Percentiles rank a stretch among this genome's conserved stretches.
Evolutionary conservation across 2,888 invertebrate genomes (phyloP).

Genomic region (Tuta absoluta): DNA sequence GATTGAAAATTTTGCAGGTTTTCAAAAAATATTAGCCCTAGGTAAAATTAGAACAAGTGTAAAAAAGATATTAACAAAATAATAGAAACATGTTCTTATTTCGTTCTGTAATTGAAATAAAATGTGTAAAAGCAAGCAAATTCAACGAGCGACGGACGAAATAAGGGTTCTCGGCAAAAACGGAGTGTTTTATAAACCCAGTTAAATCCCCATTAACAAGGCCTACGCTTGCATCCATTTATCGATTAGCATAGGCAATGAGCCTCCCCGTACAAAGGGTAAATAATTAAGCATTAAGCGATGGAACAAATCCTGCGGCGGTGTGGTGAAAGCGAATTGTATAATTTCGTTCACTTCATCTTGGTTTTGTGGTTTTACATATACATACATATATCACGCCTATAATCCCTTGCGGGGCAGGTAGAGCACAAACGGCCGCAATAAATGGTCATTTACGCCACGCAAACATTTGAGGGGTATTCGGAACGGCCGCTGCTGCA

Average conservation of each 20-base stretch:
- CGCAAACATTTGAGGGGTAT: no score
- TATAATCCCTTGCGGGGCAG: no score
- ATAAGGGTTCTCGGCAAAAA: neutral
- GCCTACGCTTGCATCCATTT: neutral
- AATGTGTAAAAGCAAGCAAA: neutral
- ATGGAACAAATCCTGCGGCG: neutral
- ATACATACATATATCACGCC: no score
- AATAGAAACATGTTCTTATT: no score
- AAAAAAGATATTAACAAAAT: no score
- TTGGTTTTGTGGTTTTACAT: neutral
- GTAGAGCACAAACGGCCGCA: no score
- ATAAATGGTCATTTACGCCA: no score
- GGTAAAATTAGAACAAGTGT: no score
- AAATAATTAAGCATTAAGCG: conserved; percentile 19
- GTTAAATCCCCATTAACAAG: conserved; percentile 3
- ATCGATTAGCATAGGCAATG: conserved; percentile 20
- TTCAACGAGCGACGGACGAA: neutral
- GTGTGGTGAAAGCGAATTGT: conserved; percentile 11
- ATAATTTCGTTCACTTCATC: conserved; percentile 9
- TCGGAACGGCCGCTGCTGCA: neutral
- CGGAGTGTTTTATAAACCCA: neutral
- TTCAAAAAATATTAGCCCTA: no score
- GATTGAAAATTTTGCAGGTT: no score
- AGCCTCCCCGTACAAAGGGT: conserved; percentile 15
- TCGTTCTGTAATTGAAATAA: neutral